These are phyloP conservation scores for Babyrousa celebensis DNA, from an alignment of 2,797 vertebrate species.

Conservation along the genomic window DNA sequence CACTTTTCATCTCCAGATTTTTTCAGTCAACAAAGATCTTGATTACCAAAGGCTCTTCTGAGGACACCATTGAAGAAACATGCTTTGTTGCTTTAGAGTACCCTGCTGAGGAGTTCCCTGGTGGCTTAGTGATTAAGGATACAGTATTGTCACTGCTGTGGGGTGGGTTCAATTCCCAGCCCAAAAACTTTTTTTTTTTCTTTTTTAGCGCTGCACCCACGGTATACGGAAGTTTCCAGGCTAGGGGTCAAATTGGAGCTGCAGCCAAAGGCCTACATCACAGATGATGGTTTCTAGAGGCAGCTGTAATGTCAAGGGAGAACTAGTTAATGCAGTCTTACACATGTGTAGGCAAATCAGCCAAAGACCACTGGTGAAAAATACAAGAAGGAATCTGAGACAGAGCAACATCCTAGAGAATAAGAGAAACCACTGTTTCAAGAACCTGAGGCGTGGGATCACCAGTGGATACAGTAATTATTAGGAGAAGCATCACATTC, in stretches of 20 bases:
- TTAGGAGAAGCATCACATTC: background rate
- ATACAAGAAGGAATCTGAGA: background rate
- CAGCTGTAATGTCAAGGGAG: background rate
- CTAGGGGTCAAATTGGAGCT: too few species aligned
- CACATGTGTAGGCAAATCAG: background rate
- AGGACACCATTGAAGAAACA: background rate
- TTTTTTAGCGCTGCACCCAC: too few species aligned
- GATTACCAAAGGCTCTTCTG: background rate
- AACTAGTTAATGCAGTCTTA: background rate
- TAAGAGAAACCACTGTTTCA: conserved; percentile 33
- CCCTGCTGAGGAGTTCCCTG: too few species aligned
- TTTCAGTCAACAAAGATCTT: conserved; percentile 30
- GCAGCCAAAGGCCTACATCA: too few species aligned
- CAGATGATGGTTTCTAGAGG: background rate
- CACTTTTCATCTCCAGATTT: conserved; percentile 13
- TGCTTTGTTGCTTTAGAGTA: background rate
- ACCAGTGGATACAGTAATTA: background rate
- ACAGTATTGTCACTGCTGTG: too few species aligned
- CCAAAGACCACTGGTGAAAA: conserved; percentile 22
- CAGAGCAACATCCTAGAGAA: background rate
- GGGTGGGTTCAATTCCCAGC: too few species aligned
- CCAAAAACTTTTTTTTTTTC: too few species aligned
- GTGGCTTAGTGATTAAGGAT: too few species aligned
- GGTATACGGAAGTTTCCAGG: too few species aligned
- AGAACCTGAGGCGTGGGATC: background rate